Conservation (phyloP, 2,888 invertebrate genomes). For the Agapetus fuscipes region DNA sequence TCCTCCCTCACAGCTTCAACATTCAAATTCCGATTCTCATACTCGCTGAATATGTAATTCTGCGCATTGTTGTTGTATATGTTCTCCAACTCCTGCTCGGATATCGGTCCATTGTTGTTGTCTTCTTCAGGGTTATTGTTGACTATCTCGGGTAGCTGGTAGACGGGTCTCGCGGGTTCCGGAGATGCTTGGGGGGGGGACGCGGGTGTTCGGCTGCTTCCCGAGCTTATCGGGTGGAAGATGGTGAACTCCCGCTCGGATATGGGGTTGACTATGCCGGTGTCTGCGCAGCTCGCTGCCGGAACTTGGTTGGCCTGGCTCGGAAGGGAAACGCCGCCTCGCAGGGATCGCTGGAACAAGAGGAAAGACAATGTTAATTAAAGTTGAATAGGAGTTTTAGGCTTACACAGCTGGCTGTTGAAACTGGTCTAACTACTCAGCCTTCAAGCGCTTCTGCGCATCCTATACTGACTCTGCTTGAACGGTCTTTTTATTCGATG, state of each 20-base stretch:
- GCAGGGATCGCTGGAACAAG: conserved; percentile 10
- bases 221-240: conserved; percentile 7
- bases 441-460: too few relatives aligned
- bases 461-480: too few relatives aligned
- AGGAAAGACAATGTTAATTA: background rate
- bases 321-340: conserved; percentile 5
- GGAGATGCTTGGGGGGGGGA: background rate
- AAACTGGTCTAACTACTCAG: too few relatives aligned
- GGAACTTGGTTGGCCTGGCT: background rate
- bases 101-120: conserved; percentile 48
- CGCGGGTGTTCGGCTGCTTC: background rate
- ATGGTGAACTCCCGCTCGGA: conserved; percentile 19
- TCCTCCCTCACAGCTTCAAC: conserved; percentile 24
- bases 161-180: background rate
- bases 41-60: conserved; percentile 43
- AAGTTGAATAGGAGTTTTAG: too few relatives aligned
- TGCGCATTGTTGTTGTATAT: conserved; percentile 47
- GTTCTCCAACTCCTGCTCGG: conserved; percentile 46
- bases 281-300: conserved; percentile 8
- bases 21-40: conserved; percentile 35
- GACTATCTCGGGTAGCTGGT: conserved; percentile 24
- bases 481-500: too few relatives aligned
- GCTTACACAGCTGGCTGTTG: too few relatives aligned
- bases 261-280: conserved; percentile 18
- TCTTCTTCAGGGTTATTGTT: conserved; percentile 39